A percentile compares a stretch with the other conserved stretches of the same genome.
phyloP scores from a whole-genome alignment of 2,888 invertebrate genomes.

The Mesorhabditis belari region DNA sequence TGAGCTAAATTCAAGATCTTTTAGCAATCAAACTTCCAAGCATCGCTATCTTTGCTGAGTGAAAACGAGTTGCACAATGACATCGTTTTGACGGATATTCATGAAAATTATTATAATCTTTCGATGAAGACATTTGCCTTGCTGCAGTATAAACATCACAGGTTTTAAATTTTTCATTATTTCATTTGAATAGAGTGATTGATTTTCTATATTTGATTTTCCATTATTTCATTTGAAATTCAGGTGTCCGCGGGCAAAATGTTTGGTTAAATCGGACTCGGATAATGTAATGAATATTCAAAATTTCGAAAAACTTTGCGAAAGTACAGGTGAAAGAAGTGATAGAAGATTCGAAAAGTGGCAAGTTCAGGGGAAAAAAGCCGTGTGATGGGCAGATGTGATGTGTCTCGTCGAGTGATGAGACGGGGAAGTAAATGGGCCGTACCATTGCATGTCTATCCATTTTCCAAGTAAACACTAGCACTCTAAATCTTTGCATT shows the following conservation, averaged over 20 bases:
- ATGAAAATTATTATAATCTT: slow-evolving; percentile 27
- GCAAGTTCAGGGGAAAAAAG: too few species aligned
- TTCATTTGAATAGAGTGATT: not conserved
- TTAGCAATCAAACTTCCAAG: not conserved
- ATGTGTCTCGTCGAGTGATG: slow-evolving; percentile 15
- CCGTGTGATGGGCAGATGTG: slow-evolving; percentile 23
- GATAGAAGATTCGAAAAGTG: too few species aligned
- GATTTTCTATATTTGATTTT: not conserved
- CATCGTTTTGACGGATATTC: slow-evolving; percentile 16
- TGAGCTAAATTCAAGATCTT: not conserved
- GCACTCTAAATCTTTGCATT: too few species aligned
- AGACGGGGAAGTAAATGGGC: slow-evolving; percentile 26
- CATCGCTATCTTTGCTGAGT: not conserved
- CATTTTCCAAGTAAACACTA: not conserved
- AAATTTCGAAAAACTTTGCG: slow-evolving; percentile 24
- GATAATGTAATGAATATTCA: slow-evolving; percentile 24
- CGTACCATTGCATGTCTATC: slow-evolving; percentile 18
- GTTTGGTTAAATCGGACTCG: slow-evolving; percentile 27
- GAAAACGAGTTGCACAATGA: slow-evolving; percentile 16
- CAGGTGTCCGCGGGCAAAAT: slow-evolving; percentile 9
- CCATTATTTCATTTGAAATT: slow-evolving; percentile 8
- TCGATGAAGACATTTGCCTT: slow-evolving; percentile 30
- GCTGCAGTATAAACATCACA: slow-evolving; percentile 19
- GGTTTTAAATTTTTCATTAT: not conserved
- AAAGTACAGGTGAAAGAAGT: slow-evolving; percentile 29